These are phyloP conservation scores for Oncorhynchus mykiss DNA, from an alignment of 2,113 vertebrate genomes.

Conservation along the genomic window DNA sequence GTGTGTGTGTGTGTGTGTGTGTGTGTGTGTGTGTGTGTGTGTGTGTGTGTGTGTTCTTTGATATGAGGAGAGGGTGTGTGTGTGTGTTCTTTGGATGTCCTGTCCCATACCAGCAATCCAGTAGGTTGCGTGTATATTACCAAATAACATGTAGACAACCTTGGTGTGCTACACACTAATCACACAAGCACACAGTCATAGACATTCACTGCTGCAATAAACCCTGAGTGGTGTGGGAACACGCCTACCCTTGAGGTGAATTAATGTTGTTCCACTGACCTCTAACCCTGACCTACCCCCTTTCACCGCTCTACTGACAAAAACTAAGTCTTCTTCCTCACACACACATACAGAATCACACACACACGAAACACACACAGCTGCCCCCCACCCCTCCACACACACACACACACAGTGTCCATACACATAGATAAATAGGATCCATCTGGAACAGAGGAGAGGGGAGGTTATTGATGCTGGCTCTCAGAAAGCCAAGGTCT, in stretches of 20 bases:
- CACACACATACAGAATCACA: neutral
- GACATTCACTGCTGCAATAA: neutral
- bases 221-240: too few species aligned
- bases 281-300: too few species aligned
- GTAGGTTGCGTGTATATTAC: too few species aligned
- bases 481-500: constrained; percentile 73
- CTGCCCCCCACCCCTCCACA: neutral
- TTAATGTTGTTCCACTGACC: too few species aligned
- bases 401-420: neutral
- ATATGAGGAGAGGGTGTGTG: too few species aligned
- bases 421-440: neutral
- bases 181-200: neutral
- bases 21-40: too few species aligned
- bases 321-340: neutral
- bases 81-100: neutral
- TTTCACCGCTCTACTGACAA: too few species aligned
- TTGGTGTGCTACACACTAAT: neutral
- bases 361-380: neutral
- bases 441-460: neutral
- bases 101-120: too few species aligned
- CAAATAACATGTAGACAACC: neutral
- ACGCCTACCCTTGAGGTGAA: too few species aligned
- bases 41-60: neutral
- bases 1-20: neutral
- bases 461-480: constrained; percentile 72